Percentiles rank a stretch among this genome's conserved stretches.
phyloP scores from a whole-genome alignment of 2,797 vertebrate genomes.

The Molossus alvarezi region DNA sequence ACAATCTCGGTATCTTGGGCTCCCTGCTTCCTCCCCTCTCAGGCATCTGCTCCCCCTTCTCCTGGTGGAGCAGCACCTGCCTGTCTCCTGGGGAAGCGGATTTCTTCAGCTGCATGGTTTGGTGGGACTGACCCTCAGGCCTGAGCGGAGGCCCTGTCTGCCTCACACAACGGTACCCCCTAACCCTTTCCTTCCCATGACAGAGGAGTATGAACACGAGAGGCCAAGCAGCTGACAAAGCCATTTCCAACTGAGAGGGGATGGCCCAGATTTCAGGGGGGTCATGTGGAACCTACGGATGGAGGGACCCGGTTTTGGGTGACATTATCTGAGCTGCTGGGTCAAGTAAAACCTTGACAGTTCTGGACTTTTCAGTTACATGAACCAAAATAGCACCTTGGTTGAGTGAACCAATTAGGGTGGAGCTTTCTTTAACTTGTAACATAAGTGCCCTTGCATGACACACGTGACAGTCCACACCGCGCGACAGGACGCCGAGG shows the following conservation, averaged over 20 bases:
- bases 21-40: too few relatives aligned
- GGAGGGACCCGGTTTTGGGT: too few relatives aligned
- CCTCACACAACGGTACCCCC: too few relatives aligned
- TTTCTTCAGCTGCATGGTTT: not conserved
- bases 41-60: not conserved
- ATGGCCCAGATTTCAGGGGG: too few relatives aligned
- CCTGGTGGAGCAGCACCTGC: accelerated
- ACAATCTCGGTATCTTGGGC: not conserved
- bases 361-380: not conserved
- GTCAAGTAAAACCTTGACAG: not conserved
- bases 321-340: not conserved
- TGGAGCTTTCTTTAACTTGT: not conserved
- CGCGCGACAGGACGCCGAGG: too few relatives aligned
- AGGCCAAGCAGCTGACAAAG: not conserved
- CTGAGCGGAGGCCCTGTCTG: accelerated
- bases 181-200: not conserved
- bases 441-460: not conserved
- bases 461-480: not conserved
- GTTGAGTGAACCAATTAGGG: not conserved
- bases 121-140: not conserved
- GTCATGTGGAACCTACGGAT: not conserved
- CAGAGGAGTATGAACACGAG: not conserved
- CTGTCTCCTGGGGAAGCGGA: not conserved
- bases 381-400: not conserved
- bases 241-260: not conserved